These are phyloP conservation scores for Lampris megalopsis DNA, from an alignment of 2,113 vertebrate genomes.

Conservation along the genomic window DNA sequence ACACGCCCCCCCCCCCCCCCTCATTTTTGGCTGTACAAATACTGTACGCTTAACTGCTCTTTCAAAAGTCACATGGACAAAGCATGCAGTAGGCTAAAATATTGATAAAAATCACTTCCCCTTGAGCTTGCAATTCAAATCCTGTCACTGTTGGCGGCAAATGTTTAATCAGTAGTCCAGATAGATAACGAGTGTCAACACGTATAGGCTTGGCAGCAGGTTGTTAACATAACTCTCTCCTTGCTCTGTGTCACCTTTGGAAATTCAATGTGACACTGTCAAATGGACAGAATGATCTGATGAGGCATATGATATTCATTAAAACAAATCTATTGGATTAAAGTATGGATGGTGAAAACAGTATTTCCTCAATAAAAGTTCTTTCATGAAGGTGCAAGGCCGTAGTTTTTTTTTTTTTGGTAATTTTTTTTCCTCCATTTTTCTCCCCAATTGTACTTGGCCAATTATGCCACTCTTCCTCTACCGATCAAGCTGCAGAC, in stretches of 20 bases:
- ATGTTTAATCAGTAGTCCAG: not conserved
- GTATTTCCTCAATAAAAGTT: not conserved
- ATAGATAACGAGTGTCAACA: not conserved
- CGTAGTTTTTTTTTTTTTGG: conserved; percentile 14
- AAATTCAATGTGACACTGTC: not conserved
- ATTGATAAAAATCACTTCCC: not conserved
- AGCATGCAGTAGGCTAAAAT: not conserved
- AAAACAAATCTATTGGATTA: not conserved
- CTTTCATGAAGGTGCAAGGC: conserved; percentile 21
- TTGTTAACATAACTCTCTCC: not conserved
- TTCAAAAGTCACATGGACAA: not conserved
- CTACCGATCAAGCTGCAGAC: too few relatives aligned
- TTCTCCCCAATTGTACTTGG: too few relatives aligned
- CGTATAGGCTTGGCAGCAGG: not conserved
- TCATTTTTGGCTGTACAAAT: not conserved
- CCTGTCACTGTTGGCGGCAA: conserved; percentile 25
- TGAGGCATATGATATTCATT: not conserved
- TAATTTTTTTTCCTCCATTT: too few relatives aligned
- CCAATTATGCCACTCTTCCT: too few relatives aligned
- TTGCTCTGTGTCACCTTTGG: too few relatives aligned
- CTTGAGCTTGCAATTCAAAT: conserved; percentile 16
- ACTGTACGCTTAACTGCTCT: not conserved
- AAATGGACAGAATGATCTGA: conserved; percentile 1
- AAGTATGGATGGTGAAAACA: too few relatives aligned
- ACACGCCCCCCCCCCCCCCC: not conserved